These are phyloP conservation scores for Eupithecia dodoneata DNA, from an alignment of 2,888 invertebrate genomes.

Conservation along the genomic window DNA sequence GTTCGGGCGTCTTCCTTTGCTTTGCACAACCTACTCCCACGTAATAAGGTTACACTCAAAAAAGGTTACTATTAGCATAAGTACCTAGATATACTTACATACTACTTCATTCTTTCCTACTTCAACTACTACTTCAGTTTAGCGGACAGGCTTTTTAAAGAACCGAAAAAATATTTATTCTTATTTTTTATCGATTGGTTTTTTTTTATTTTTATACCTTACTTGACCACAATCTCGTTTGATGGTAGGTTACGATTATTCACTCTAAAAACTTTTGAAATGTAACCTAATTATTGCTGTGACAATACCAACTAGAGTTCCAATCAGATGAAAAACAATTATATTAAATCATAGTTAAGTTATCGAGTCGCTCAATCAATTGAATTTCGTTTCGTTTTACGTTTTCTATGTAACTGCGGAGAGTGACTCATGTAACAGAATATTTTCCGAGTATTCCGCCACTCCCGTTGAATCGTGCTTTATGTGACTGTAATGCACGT, in stretches of 20 bases:
- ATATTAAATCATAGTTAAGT: neutral
- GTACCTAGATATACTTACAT: neutral
- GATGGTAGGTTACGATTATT: neutral
- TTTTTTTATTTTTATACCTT: neutral
- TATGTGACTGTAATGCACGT: constrained; percentile 43
- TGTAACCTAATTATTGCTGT: neutral
- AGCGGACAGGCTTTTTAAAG: neutral
- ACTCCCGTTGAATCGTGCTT: constrained; percentile 49
- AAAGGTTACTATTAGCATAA: neutral
- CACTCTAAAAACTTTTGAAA: neutral
- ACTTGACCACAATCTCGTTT: neutral
- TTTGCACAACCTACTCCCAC: constrained; percentile 59
- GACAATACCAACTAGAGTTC: neutral
- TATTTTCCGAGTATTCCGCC: constrained; percentile 51
- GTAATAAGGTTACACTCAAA: constrained; percentile 13
- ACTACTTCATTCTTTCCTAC: too few species aligned
- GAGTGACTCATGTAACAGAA: constrained; percentile 41
- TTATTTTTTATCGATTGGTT: neutral
- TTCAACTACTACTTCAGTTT: neutral
- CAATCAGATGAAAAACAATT: neutral
- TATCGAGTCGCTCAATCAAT: neutral
- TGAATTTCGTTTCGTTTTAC: neutral
- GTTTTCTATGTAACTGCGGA: constrained; percentile 27
- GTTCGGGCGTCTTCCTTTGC: constrained; percentile 53
- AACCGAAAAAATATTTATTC: neutral